Percentiles rank a stretch among this genome's conserved stretches.
Evolutionary conservation across 2,797 vertebrate species (phyloP).

Genomic region (Lepidocolaptes lacrymiger): DNA sequence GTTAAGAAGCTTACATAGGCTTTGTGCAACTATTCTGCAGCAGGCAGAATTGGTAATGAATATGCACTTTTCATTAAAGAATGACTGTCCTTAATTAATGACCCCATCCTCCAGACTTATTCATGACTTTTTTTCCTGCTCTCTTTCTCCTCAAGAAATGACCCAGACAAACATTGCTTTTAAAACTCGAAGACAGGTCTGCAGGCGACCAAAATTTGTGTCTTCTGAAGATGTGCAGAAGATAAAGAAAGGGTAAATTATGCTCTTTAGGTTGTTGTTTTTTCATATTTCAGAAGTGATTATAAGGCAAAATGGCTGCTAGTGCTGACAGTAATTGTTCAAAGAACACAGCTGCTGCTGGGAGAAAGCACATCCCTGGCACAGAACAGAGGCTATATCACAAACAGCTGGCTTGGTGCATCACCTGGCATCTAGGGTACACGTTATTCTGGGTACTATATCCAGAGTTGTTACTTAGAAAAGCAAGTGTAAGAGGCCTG

Average conservation of each 20-base stretch:
- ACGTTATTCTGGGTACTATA: neutral
- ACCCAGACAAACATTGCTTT: slow-evolving; percentile 60
- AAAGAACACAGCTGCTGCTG: neutral
- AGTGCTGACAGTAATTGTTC: neutral
- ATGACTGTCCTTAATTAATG: neutral
- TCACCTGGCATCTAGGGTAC: neutral
- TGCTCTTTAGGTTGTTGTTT: neutral
- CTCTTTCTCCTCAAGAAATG: slow-evolving; percentile 71
- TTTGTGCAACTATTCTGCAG: neutral
- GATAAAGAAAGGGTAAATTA: slow-evolving; percentile 24
- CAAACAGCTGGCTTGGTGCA: neutral
- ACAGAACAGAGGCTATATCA: neutral
- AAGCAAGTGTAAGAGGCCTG: neutral
- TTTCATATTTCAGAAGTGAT: neutral
- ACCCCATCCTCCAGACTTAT: neutral
- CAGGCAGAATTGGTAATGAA: neutral
- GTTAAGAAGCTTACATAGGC: neutral
- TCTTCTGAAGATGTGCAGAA: slow-evolving; percentile 51
- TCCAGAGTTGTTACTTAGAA: neutral
- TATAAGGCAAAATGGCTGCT: neutral
- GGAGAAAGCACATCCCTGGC: neutral
- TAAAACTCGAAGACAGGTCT: slow-evolving; percentile 49
- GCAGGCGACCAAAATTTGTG: slow-evolving; percentile 74
- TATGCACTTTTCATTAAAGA: neutral
- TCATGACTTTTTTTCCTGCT: neutral